These are phyloP conservation scores for Ctenoplectra terminalis DNA, from an alignment of 1,140 invertebrate genomes.

Conservation along the genomic window DNA sequence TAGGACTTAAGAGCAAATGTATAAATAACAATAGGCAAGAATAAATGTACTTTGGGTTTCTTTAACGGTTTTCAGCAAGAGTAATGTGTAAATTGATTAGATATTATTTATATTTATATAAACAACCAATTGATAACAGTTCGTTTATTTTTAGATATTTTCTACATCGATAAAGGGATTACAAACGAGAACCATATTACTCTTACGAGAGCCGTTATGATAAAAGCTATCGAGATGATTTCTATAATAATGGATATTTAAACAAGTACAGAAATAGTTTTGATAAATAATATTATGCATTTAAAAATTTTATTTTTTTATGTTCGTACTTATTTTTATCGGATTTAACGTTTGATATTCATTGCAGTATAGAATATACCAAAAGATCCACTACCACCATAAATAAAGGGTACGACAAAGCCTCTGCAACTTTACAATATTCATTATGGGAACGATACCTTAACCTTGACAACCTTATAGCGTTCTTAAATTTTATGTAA, in stretches of 20 bases:
- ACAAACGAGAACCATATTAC: conserved; percentile 51
- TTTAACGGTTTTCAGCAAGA: not conserved
- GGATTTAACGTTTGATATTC: conserved; percentile 4
- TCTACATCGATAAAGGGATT: conserved; percentile 27
- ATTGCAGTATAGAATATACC: conserved; percentile 69
- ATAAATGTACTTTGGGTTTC: not conserved
- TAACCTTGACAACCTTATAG: conserved; percentile 1
- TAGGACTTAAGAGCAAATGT: conserved; percentile 80
- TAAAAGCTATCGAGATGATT: conserved; percentile 56
- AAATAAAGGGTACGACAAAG: conserved; percentile 68
- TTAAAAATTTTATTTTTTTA: conserved; percentile 17
- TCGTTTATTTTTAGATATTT: conserved; percentile 58
- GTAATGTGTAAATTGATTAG: not conserved
- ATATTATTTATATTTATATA: too few relatives aligned
- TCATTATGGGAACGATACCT: not conserved
- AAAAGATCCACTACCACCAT: conserved; percentile 70
- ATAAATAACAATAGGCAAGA: conserved; percentile 80
- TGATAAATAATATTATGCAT: not conserved
- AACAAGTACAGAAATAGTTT: conserved; percentile 58
- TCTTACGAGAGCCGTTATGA: conserved; percentile 50
- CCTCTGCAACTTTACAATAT: conserved; percentile 61
- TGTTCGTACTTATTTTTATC: conserved; percentile 1
- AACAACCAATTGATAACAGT: too few relatives aligned
- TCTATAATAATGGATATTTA: conserved; percentile 37
- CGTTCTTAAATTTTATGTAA: not conserved